Percentiles rank a stretch among this genome's conserved stretches.
Conservation (phyloP, 2,888 invertebrate species). For the Isotomurus palustris region DNA sequence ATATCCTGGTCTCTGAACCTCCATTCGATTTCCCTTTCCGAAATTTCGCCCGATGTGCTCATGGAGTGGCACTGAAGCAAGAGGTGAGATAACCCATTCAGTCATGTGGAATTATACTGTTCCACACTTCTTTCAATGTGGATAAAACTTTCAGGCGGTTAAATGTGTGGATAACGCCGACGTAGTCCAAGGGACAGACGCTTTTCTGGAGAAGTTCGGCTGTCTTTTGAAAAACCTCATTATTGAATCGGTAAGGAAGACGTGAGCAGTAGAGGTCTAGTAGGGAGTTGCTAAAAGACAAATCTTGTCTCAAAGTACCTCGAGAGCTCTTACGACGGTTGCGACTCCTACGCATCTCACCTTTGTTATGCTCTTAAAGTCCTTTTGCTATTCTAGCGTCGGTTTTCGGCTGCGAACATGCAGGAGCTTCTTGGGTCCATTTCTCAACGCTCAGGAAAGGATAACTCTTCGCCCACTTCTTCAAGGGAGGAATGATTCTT, state of each 20-base stretch:
- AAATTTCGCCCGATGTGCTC: conserved; percentile 25
- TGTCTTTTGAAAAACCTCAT: conserved; percentile 29
- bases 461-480: too few relatives aligned
- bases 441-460: conserved; percentile 62
- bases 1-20: conserved; percentile 24
- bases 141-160: conserved; percentile 8
- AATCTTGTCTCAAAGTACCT: too few relatives aligned
- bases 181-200: conserved; percentile 23
- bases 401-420: conserved; percentile 29
- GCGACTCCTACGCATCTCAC: too few relatives aligned
- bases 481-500: too few relatives aligned
- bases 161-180: conserved; percentile 23
- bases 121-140: not conserved
- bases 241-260: conserved; percentile 23
- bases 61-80: conserved; percentile 25
- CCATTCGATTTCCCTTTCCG: conserved; percentile 28
- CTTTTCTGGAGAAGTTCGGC: conserved; percentile 25
- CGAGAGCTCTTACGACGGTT: too few relatives aligned
- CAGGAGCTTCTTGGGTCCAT: conserved; percentile 27
- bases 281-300: too few relatives aligned
- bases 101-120: not conserved
- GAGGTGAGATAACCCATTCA: conserved; percentile 10
- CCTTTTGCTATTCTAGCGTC: conserved; percentile 16
- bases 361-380: too few relatives aligned
- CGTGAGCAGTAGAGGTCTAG: too few relatives aligned